Conservation (phyloP, 2,113 vertebrate genomes). For the Tenebrosternarchus preto region DNA sequence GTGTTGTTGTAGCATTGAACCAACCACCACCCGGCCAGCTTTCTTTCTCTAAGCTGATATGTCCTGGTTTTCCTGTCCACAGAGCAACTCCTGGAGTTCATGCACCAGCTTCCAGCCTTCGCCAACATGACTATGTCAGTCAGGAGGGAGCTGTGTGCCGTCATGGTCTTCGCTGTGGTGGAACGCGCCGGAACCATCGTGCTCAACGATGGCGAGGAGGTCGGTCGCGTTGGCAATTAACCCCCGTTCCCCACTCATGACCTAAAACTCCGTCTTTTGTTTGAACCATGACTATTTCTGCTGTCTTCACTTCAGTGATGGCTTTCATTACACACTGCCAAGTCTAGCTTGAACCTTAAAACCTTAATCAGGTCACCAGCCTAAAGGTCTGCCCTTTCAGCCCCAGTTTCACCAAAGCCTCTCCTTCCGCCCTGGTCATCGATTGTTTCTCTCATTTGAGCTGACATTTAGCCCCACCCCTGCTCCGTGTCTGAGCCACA, state of each 20-base stretch:
- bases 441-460: not conserved
- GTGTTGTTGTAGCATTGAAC: no score
- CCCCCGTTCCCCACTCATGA: no score
- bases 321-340: not conserved
- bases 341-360: not conserved
- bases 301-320: no score
- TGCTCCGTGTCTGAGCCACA: not conserved
- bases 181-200: constrained; percentile 95
- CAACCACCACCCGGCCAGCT: not conserved
- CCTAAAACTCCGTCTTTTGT: no score
- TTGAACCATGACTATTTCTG: no score
- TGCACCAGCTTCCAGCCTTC: constrained; percentile 97
- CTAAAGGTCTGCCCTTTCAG: no score
- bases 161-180: constrained; percentile 98
- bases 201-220: constrained; percentile 97
- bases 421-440: not conserved
- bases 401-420: no score
- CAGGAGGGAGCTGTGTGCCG: constrained; percentile 94
- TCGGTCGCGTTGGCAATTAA: constrained; percentile 60
- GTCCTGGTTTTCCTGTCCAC: constrained; percentile 56
- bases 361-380: no score
- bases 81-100: constrained; percentile 99
- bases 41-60: not conserved
- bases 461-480: not conserved
- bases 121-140: constrained; percentile 99